A percentile compares a stretch with the other conserved stretches of the same genome.
Evolutionary conservation across 2,888 invertebrate species (phyloP).

Genomic region (Tuta absoluta): DNA sequence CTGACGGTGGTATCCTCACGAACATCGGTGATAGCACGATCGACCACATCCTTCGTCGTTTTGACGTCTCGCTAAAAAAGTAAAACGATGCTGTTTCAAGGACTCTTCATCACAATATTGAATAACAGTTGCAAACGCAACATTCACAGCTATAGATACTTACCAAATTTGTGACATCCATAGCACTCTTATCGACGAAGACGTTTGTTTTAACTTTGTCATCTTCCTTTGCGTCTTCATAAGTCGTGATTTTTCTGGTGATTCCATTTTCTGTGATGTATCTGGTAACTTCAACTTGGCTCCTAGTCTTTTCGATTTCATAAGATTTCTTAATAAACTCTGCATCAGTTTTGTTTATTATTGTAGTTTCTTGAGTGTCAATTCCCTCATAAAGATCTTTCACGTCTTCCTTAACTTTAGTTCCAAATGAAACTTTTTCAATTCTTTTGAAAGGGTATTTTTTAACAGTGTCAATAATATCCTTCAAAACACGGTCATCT

Average conservation of each 20-base stretch:
- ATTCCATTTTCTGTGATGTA: conserved; percentile 76
- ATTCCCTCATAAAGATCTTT: conserved; percentile 78
- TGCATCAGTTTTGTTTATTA: conserved; percentile 61
- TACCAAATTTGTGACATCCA: conserved; percentile 80
- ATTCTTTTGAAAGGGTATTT: conserved; percentile 77
- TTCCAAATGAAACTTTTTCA: conserved; percentile 78
- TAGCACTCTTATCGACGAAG: conserved; percentile 76
- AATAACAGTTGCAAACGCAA: not conserved
- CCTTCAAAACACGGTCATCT: conserved; percentile 70
- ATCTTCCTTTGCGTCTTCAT: conserved; percentile 77
- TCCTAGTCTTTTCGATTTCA: conserved; percentile 72
- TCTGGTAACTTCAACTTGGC: conserved; percentile 76
- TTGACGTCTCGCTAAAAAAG: conserved; percentile 74
- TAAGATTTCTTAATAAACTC: conserved; percentile 71
- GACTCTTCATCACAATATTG: not conserved
- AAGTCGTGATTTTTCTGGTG: conserved; percentile 73
- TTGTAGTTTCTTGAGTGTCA: conserved; percentile 68
- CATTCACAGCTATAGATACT: conserved; percentile 41
- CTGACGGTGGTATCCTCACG: conserved; percentile 69
- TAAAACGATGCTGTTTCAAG: conserved; percentile 26
- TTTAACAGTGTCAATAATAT: conserved; percentile 75
- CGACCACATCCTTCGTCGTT: conserved; percentile 76
- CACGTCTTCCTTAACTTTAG: conserved; percentile 81
- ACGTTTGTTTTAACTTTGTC: conserved; percentile 76
- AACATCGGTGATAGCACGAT: conserved; percentile 74